These are phyloP conservation scores for Cephus rjabovi DNA, from an alignment of 2,888 invertebrate species.

Conservation along the genomic window DNA sequence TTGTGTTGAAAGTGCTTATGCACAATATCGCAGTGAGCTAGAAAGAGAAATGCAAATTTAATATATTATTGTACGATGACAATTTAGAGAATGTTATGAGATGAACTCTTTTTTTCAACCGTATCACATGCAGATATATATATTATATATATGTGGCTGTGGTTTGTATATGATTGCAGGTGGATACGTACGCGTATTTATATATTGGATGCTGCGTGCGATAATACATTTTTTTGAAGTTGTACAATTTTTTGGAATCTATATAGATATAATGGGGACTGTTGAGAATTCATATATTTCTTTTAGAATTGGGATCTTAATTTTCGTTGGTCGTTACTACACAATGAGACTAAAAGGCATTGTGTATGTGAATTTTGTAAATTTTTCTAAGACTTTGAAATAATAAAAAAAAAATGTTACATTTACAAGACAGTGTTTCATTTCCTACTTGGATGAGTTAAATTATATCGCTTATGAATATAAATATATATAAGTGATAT, in stretches of 20 bases:
- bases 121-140: too few relatives aligned
- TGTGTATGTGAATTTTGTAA: conserved; percentile 35
- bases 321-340: background rate
- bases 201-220: background rate
- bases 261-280: background rate
- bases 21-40: conserved; percentile 1
- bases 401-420: conserved; percentile 31
- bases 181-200: background rate
- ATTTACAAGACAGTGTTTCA: background rate
- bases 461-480: background rate
- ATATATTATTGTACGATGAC: too few relatives aligned
- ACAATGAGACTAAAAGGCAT: conserved; percentile 12
- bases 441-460: background rate
- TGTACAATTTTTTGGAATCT: conserved; percentile 17
- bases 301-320: background rate
- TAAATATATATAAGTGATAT: background rate
- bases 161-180: background rate
- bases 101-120: too few relatives aligned
- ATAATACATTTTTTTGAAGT: conserved; percentile 10
- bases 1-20: conserved; percentile 8
- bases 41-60: background rate
- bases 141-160: too few relatives aligned
- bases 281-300: background rate
- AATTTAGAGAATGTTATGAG: too few relatives aligned
- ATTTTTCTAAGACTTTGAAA: conserved; percentile 46